Evolutionary conservation across 2,888 invertebrate genomes (phyloP).

Genomic region (Drosophila subsilvestris): DNA sequence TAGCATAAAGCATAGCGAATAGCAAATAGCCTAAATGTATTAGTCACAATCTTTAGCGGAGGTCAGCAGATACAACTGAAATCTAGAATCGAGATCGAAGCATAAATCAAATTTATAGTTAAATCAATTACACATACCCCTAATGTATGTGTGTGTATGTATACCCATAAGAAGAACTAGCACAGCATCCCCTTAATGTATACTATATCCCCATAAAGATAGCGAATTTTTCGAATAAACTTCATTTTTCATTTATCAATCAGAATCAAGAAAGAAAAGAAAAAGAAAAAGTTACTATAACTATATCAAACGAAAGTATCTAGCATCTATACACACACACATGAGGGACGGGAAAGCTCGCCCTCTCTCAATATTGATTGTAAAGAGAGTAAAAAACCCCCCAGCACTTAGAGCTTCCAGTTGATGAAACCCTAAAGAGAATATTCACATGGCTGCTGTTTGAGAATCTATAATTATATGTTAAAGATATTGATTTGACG

Average conservation of each 20-base stretch:
- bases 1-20: slow-evolving; percentile 25
- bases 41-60: slow-evolving; percentile 43
- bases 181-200: slow-evolving; percentile 9
- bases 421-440: slow-evolving; percentile 37
- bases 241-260: slow-evolving; percentile 14
- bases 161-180: slow-evolving; percentile 20
- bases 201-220: slow-evolving; percentile 22
- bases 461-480: slow-evolving; percentile 58
- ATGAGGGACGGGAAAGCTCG: no score
- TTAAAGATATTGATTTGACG: slow-evolving; percentile 42
- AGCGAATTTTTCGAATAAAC: slow-evolving; percentile 26
- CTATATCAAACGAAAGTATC: slow-evolving; percentile 14
- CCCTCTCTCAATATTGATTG: not conserved
- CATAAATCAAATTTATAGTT: slow-evolving; percentile 65
- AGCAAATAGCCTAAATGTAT: slow-evolving; percentile 29
- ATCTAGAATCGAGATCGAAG: slow-evolving; percentile 11
- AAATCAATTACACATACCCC: slow-evolving; percentile 43
- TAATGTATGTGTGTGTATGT: slow-evolving; percentile 19
- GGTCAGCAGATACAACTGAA: slow-evolving; percentile 10
- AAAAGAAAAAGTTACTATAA: slow-evolving; percentile 32
- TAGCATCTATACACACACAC: slow-evolving; percentile 1
- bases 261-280: slow-evolving; percentile 11
- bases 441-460: slow-evolving; percentile 39
- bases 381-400: slow-evolving; percentile 9
- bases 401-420: slow-evolving; percentile 58